Conservation (phyloP, 2,888 invertebrate species). For the Cylindroiulus punctatus region DNA sequence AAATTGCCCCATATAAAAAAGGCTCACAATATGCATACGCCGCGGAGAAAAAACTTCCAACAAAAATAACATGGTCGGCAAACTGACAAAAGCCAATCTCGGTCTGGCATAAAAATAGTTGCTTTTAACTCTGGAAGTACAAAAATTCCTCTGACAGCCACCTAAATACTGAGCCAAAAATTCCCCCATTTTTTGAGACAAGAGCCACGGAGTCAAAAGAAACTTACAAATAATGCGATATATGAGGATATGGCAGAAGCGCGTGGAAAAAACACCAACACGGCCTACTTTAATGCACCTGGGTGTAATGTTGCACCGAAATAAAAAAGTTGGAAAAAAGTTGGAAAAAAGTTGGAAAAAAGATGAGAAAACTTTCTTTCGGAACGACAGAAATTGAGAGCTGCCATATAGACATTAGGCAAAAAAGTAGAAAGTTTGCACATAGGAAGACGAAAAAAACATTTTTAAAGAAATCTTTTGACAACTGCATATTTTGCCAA, state of each 20-base stretch:
- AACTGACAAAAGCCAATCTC: slow-evolving; percentile 48
- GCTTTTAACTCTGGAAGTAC: slow-evolving; percentile 51
- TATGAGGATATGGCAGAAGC: slow-evolving; percentile 37
- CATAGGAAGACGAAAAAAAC: background rate
- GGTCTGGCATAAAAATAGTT: slow-evolving; percentile 52
- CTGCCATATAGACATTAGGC: slow-evolving; percentile 9
- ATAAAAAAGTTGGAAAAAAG: background rate
- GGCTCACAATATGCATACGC: slow-evolving; percentile 27
- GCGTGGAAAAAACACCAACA: slow-evolving; percentile 30
- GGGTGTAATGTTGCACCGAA: slow-evolving; percentile 40
- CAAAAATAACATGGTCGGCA: slow-evolving; percentile 50
- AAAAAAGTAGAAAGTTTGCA: slow-evolving; percentile 15
- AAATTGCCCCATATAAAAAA: slow-evolving; percentile 14
- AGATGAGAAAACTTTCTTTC: slow-evolving; percentile 38
- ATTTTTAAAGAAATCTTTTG: slow-evolving; percentile 22
- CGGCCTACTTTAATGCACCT: slow-evolving; percentile 47
- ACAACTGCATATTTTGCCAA: slow-evolving; percentile 43
- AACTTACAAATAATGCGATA: slow-evolving; percentile 47
- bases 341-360: background rate
- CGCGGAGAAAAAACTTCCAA: slow-evolving; percentile 8
- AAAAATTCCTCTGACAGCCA: slow-evolving; percentile 52
- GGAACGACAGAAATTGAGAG: slow-evolving; percentile 24
- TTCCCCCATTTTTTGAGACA: slow-evolving; percentile 50
- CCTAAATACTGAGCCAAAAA: slow-evolving; percentile 52
- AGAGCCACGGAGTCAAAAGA: slow-evolving; percentile 37